Base-by-base conservation (phyloP, 1,140 invertebrate species). In the Solenopsis invicta region DNA sequence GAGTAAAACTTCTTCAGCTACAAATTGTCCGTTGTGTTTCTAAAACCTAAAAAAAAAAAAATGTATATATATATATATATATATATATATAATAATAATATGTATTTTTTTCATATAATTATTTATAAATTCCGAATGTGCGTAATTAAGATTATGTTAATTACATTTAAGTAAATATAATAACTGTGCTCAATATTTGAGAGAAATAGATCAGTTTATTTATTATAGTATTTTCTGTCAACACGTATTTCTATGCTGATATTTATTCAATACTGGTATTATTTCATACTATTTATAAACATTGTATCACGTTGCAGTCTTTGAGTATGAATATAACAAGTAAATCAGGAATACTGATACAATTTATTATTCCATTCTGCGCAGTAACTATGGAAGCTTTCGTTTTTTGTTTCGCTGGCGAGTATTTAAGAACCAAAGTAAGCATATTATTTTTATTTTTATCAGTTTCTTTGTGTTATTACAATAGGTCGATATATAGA, bases 331-430 rank as follows among this genome's bases (percentile, higher is more conserved):
- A 62, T 10, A 78, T 34, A 12, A 62, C 45, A n/a, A 66, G 54
- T 41, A 80, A 66, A n/a, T n/a, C n/a, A n/a, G n/a, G n/a, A n/a
- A 24, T 86, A 71, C 37, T 86, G 29, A 67, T 78, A 59, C 52
- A 71, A 54, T 81, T 78, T 62, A 24, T 86, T n/a, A 69, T 69
- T 12, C 66, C 52, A 21, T 86, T 61, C 50, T 5, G 59, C 21
- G 76, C 66, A 50, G 85, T 71, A 18, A 81, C 52, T 12, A 86
- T 78, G 50, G 67, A 80, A 64, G 84, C 87, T 18, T 86, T 86
- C 34, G 62, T 86, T 34, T 78, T 88, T 54, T 88, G 84, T 56
- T 88, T 86, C 5, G 87, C 66, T 16, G 87, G 87, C 24, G 84
- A 88, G n/a, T 88, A 86, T 64, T 12, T 86, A 6, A 88, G 50